Percentiles rank a stretch among this genome's conserved stretches.
phyloP scores from a whole-genome alignment of 2,797 vertebrate genomes.

The Tokudaia tokunoshimensis region DNA sequence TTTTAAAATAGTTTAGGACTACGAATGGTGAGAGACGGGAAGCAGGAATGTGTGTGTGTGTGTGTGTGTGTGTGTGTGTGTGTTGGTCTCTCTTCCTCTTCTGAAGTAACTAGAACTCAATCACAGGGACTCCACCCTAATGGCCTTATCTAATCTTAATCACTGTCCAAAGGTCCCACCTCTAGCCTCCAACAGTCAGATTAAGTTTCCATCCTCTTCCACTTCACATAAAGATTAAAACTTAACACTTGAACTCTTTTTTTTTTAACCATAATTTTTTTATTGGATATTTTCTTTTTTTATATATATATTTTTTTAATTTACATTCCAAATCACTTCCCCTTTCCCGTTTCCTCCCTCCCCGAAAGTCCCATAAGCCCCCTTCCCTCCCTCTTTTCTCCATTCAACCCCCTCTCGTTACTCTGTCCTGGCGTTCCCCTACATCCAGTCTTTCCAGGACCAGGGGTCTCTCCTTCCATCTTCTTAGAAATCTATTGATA shows the following conservation, averaged over 20 bases:
- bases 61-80: neutral
- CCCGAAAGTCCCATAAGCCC: too few relatives aligned
- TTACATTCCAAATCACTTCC: too few relatives aligned
- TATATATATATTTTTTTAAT: too few relatives aligned
- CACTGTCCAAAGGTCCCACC: neutral
- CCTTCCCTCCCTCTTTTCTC: too few relatives aligned
- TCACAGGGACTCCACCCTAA: neutral
- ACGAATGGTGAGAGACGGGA: neutral
- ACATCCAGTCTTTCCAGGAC: too few relatives aligned
- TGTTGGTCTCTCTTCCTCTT: neutral
- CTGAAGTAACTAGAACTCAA: neutral
- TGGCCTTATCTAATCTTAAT: slow-evolving; percentile 14
- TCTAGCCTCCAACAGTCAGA: neutral
- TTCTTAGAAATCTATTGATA: too few relatives aligned
- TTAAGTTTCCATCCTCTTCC: neutral
- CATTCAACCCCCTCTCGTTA: too few relatives aligned
- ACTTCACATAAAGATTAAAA: neutral
- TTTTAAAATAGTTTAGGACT: neutral
- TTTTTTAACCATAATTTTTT: too few relatives aligned
- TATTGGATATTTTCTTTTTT: too few relatives aligned
- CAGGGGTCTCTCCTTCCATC: too few relatives aligned
- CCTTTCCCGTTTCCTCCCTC: too few relatives aligned
- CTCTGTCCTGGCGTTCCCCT: too few relatives aligned
- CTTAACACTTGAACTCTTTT: neutral
- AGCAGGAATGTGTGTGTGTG: neutral